phyloP scores from a whole-genome alignment of 2,888 invertebrate genomes.

The Pheosia gnoma region DNA sequence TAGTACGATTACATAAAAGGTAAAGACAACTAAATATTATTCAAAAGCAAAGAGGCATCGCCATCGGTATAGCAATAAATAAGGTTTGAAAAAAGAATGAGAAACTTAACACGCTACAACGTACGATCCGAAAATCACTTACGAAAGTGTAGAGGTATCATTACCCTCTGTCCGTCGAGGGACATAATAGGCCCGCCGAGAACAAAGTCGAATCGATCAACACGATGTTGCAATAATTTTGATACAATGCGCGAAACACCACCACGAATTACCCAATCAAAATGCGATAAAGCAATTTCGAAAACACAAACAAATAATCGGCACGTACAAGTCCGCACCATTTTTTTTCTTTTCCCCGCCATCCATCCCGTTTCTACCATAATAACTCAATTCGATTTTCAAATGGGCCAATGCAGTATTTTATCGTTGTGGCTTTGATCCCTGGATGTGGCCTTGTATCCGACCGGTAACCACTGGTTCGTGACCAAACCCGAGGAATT shows the following conservation, averaged over 20 bases:
- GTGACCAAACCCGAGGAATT: conserved; percentile 4
- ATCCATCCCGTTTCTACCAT: not conserved
- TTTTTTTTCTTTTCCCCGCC: not conserved
- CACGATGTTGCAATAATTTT: conserved; percentile 4
- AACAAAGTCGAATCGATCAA: conserved; percentile 2
- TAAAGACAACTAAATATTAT: no score
- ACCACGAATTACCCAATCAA: conserved; percentile 6
- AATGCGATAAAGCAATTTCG: conserved; percentile 7
- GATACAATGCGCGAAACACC: conserved; percentile 1
- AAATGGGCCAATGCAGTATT: conserved; percentile 1
- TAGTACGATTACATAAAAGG: no score
- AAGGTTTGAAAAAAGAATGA: not conserved
- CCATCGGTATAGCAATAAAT: not conserved
- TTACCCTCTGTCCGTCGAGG: not conserved
- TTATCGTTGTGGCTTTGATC: conserved; percentile 1
- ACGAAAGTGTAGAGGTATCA: conserved; percentile 3
- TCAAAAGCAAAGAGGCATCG: no score
- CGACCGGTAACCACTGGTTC: not conserved
- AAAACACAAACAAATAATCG: conserved; percentile 7
- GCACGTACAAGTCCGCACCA: not conserved
- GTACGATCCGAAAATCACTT: conserved; percentile 9
- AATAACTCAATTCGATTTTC: conserved; percentile 4
- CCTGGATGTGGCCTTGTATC: not conserved
- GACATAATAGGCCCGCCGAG: not conserved
- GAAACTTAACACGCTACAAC: not conserved